Evolutionary conservation across 2,888 invertebrate species (phyloP), one percentile per base, ranked within the genome.

Genomic region (Aspidapion aeneum): DNA sequence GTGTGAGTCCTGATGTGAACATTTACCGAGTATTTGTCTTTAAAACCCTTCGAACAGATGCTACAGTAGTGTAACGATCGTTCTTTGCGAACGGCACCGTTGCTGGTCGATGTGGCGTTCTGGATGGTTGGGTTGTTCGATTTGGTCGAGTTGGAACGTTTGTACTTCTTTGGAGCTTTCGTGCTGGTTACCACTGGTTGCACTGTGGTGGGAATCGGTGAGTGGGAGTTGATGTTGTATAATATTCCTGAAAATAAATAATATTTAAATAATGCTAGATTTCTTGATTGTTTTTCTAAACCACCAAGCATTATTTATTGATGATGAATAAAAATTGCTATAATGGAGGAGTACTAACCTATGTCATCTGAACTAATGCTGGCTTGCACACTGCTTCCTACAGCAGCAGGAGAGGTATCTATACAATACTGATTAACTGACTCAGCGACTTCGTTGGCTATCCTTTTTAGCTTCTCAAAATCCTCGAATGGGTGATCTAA

Each of bases 1-100:
- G 98, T 98, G 78, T 98, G 98, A 21, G 98, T 98, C 72, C 98
- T 86, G 71, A 98, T 94, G 80, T 98, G 98, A 56, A 98, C 98
- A 79, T 98, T 98, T 62, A 98, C 95, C 66, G 97, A 93, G 85
- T 98, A 98, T 79, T 95, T 95, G 80, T 95, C 95, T 80, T 95
- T 95, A 81, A 95, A 95, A 2, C 94, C 94, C 78, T 94, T 94
- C 73, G 92, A 93, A 81, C 94, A 97, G 79, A 98, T 92, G 78
- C 93, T 89, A 84, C 98, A 89, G 81, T 96, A 91, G 80, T 99
- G 91, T 69, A 97, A 81, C 64, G 95, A 90, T 71, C 95, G 84
- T 77, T 94, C 94, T 76, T 94, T 94, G 12, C 93, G 84, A 17
- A 89, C 89, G 35, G 12, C 35, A n/a, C 89, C 86, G 70, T 89